Evolutionary conservation across 2,888 invertebrate genomes (phyloP), one percentile per base, ranked within the genome.

Genomic region (Alloplasta piceator): DNA sequence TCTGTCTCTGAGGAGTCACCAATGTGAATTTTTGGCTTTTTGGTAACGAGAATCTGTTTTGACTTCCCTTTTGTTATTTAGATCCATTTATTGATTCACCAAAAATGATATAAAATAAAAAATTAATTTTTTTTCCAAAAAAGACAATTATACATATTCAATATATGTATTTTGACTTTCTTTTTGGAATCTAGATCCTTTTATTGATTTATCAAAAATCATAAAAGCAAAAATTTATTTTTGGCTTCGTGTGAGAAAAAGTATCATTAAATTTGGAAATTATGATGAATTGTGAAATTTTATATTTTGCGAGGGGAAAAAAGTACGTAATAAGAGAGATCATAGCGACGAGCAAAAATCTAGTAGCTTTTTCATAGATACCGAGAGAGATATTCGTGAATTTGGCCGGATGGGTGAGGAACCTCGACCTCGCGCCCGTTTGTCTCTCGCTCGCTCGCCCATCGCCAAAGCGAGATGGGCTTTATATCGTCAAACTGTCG

Each of bases 351-450:
- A 26, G 26, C 26, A 66, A 63, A 64, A 76, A 61, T 73, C 55
- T 61, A 78, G 68, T 71, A 77, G 58, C 76, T 77, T 71, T 3
- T 83, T 82, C 79, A 83, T 83, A 79, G 76, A 82, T 82, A 83
- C 41, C 70, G 82, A 74, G 74, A 82, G 26, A 26, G 26, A 26
- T 26, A 26, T 26, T 83, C 63, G 76, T 84, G 81, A 81, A 76
- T 82, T 85, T 86, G 85, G 83, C 83, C 86, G 87, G 89, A 89
- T 88, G 89, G 89, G 87, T 85, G 89, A 89, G 90, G 88, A 87
- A 85, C 88, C 86, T 88, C 88, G 86, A 86, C 87, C 86, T 87
- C 89, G 89, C 89, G 88, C 87, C 82, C 86, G 85, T 85, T 86
- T 85, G 86, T 36, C 63, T 48, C 67, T 14, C 26, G 26, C 26